phyloP scores from a whole-genome alignment of 2,888 invertebrate species.

The Abrostola triplasia region DNA sequence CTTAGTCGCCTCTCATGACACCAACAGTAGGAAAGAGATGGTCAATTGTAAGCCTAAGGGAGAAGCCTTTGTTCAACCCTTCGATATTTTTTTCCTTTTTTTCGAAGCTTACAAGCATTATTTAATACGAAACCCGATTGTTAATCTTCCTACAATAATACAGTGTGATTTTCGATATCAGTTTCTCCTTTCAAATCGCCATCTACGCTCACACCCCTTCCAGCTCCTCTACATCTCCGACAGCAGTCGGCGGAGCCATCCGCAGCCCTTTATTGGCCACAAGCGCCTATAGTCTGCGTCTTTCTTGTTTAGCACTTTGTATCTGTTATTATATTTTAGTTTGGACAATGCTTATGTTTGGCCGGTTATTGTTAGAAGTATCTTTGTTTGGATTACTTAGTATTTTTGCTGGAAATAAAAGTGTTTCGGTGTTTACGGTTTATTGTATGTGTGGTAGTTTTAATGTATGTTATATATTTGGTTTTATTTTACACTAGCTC shows the following conservation, averaged over 20 bases:
- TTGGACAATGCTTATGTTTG: slow-evolving; percentile 49
- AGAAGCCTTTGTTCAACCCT: no score
- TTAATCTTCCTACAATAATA: no score
- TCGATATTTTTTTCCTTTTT: no score
- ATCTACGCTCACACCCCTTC: slow-evolving; percentile 25
- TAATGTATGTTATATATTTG: neutral
- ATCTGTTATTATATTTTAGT: slow-evolving; percentile 61
- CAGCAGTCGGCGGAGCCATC: slow-evolving; percentile 46
- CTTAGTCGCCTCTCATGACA: no score
- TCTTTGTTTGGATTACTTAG: slow-evolving; percentile 38
- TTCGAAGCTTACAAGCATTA: no score
- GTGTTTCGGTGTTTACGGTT: neutral
- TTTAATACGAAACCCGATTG: no score
- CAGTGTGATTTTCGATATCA: neutral
- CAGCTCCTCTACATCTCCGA: slow-evolving; percentile 1
- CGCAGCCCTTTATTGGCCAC: slow-evolving; percentile 68
- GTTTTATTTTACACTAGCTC: no score
- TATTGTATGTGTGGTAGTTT: neutral
- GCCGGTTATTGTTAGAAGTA: slow-evolving; percentile 40
- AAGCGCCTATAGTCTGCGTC: slow-evolving; percentile 58
- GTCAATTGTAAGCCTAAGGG: no score
- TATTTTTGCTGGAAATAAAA: slow-evolving; percentile 13
- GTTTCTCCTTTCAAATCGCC: neutral
- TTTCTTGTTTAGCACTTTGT: slow-evolving; percentile 57
- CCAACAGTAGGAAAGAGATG: no score